These are phyloP conservation scores for Hemicentrotus pulcherrimus DNA, from an alignment of 35 echinoderm and acorn worm genomes.

Conservation along the genomic window DNA sequence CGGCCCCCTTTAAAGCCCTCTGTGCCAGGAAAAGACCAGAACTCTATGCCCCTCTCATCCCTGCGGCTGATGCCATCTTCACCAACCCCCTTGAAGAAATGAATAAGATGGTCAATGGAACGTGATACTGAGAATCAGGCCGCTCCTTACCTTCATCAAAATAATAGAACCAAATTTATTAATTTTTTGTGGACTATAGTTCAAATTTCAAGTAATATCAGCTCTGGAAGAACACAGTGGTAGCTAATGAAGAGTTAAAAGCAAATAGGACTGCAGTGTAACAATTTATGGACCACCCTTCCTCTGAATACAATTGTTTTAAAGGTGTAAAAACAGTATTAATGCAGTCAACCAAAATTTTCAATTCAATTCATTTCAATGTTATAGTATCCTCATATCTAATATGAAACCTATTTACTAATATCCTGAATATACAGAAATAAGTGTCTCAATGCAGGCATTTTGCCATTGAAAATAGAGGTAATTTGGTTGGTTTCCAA, in stretches of 20 bases:
- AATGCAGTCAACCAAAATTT: neutral
- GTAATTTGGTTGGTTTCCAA: neutral
- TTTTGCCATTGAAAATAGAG: too few relatives aligned
- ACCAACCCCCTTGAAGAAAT: slow-evolving; percentile 46
- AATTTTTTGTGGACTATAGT: too few relatives aligned
- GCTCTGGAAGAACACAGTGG: too few relatives aligned
- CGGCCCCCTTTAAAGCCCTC: slow-evolving; percentile 19
- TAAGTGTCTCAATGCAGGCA: too few relatives aligned
- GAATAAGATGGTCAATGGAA: slow-evolving; percentile 49
- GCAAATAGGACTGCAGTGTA: too few relatives aligned
- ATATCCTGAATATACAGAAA: too few relatives aligned
- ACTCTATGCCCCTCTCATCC: slow-evolving; percentile 33
- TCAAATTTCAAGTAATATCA: too few relatives aligned
- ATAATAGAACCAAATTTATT: neutral
- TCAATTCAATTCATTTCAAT: too few relatives aligned
- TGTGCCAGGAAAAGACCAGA: slow-evolving; percentile 36
- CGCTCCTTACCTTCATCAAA: neutral
- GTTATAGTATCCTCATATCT: neutral
- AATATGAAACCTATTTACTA: too few relatives aligned
- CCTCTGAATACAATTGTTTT: too few relatives aligned
- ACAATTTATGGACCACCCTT: too few relatives aligned
- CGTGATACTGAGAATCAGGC: neutral
- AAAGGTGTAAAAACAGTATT: neutral
- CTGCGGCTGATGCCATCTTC: neutral
- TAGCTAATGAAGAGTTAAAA: too few relatives aligned